A percentile compares a stretch with the other conserved stretches of the same genome.
Conservation (phyloP, 1,140 invertebrate genomes). For the Plectus sambesii region DNA sequence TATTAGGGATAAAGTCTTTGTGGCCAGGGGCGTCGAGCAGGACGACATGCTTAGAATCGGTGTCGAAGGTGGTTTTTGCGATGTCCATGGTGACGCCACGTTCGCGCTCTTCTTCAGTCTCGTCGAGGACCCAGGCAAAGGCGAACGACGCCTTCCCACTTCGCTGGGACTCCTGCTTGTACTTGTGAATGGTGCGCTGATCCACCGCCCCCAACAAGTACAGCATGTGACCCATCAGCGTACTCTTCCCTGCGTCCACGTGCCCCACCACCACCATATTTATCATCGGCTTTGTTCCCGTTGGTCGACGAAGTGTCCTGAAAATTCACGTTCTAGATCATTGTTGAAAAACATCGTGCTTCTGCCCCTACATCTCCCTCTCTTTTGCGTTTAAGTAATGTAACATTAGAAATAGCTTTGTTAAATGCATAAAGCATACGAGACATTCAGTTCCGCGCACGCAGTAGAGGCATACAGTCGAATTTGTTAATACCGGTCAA, state of each 20-base stretch:
- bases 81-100: conserved; percentile 93
- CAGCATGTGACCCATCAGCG: conserved; percentile 85
- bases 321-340: conserved; percentile 14
- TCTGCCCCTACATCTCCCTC: conserved; percentile 6
- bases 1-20: conserved; percentile 92
- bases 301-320: conserved; percentile 21
- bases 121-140: conserved; percentile 98
- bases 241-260: conserved; percentile 98
- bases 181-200: conserved; percentile 83
- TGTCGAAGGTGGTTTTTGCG: conserved; percentile 83
- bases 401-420: too few species aligned
- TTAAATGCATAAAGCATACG: too few species aligned
- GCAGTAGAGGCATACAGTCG: too few species aligned
- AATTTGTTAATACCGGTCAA: too few species aligned
- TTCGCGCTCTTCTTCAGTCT: conserved; percentile 86
- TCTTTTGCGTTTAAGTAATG: conserved; percentile 8
- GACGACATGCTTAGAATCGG: conserved; percentile 67
- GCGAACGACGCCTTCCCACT: conserved; percentile 94
- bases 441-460: conserved; percentile 3
- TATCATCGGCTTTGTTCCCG: conserved; percentile 23
- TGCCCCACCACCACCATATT: conserved; percentile 59
- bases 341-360: not conserved
- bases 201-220: conserved; percentile 61
- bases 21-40: conserved; percentile 94
- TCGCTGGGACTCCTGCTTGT: conserved; percentile 94